Percentiles rank a stretch among this genome's conserved stretches.
These are phyloP conservation scores for Micropterix aruncella DNA, from an alignment of 2,888 invertebrate genomes.

Conservation along the genomic window DNA sequence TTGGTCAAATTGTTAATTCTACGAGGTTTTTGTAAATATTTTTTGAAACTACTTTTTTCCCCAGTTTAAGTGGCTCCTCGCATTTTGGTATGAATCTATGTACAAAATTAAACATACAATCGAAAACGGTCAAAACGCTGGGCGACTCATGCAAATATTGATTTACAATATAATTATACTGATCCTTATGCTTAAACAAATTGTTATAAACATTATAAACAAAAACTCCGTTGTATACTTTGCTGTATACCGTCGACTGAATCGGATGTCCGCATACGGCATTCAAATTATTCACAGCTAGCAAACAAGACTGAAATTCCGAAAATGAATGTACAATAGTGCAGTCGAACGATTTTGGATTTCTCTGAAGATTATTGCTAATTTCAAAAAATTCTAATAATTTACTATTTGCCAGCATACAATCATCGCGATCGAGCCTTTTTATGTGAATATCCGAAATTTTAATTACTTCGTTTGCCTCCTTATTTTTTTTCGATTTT, in stretches of 20 bases:
- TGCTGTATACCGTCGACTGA: constrained; percentile 38
- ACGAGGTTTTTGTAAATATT: too few relatives aligned
- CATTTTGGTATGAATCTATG: not conserved
- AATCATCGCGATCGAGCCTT: constrained; percentile 39
- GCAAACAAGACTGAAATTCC: constrained; percentile 49
- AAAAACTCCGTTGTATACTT: constrained; percentile 60
- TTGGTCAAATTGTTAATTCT: too few relatives aligned
- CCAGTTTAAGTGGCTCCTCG: not conserved
- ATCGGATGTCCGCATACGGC: constrained; percentile 46
- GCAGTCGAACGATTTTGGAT: constrained; percentile 39
- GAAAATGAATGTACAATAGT: constrained; percentile 47
- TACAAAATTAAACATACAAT: not conserved
- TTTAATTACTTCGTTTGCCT: constrained; percentile 10
- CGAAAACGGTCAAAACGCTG: not conserved
- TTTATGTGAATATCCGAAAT: constrained; percentile 28
- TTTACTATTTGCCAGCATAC: constrained; percentile 40
- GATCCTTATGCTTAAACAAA: constrained; percentile 40
- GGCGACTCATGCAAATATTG: constrained; percentile 21
- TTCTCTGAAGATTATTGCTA: constrained; percentile 34
- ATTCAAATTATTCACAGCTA: constrained; percentile 47
- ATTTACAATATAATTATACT: constrained; percentile 37
- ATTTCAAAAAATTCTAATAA: constrained; percentile 44
- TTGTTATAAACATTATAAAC: constrained; percentile 56
- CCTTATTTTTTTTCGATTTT: constrained; percentile 9
- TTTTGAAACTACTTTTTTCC: too few relatives aligned